Evolutionary conservation across 2,888 invertebrate genomes (phyloP).

Genomic region (Aricia artaxerxes): DNA sequence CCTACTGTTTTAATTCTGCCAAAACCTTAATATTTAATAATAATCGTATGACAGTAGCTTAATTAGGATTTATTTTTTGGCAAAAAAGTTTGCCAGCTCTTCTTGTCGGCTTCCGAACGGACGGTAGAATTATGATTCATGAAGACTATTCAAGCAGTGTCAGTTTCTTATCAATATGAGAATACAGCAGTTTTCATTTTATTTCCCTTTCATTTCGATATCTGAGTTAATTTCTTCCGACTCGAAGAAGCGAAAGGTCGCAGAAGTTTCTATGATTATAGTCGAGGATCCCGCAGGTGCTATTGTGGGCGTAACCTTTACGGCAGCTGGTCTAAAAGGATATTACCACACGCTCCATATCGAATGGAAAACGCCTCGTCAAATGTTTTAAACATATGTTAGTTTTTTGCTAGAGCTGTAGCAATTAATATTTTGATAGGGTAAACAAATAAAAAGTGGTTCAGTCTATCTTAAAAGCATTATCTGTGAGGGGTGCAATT

Average conservation of each 20-base stretch:
- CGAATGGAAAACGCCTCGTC: slow-evolving; percentile 47
- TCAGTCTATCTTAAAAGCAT: not conserved
- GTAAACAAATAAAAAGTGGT: slow-evolving; percentile 27
- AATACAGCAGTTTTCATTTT: not conserved
- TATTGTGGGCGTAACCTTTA: slow-evolving; percentile 71
- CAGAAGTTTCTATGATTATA: slow-evolving; percentile 40
- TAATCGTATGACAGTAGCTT: no score
- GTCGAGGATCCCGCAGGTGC: slow-evolving; percentile 64
- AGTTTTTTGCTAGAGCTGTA: not conserved
- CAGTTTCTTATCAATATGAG: not conserved
- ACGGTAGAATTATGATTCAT: no score
- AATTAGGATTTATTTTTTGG: no score
- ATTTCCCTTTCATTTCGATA: not conserved
- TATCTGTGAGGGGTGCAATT: not conserved
- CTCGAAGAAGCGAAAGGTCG: not conserved
- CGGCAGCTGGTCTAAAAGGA: slow-evolving; percentile 72
- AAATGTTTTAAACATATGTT: slow-evolving; percentile 41
- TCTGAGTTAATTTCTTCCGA: not conserved
- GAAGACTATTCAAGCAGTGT: no score
- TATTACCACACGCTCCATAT: slow-evolving; percentile 62
- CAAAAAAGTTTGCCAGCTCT: no score
- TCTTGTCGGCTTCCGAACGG: no score
- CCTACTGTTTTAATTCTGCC: no score
- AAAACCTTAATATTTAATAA: no score
- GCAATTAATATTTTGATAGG: not conserved